Evolutionary conservation across 2,888 invertebrate genomes (phyloP), one percentile per base, ranked within the genome.

Genomic region (Saturnia pavonia): DNA sequence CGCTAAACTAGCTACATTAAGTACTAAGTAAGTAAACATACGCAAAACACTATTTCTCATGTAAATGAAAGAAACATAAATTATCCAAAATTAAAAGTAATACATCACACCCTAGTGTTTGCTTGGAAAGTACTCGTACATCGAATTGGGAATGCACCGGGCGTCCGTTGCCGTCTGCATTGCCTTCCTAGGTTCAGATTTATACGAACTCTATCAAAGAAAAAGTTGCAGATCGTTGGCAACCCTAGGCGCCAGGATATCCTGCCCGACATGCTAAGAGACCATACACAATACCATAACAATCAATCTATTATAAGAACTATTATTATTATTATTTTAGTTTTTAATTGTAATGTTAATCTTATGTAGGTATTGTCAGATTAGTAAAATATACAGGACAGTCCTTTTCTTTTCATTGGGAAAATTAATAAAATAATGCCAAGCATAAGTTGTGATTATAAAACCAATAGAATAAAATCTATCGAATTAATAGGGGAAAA

Each of bases 181-280:
- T 85, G 88, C 83, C 82, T 82, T 79, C 84, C 84, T 86, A 81
- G 81, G 81, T 77, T 83, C 83, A 85, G 88, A 92, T 92, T 91
- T 92, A 92, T 92, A 82, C 80, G 82, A 89, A 90, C 88, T 91
- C 89, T 91, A 91, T 91, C 91, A 91, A 91, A 90, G 91, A 91
- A 91, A 90, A 91, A 90, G 84, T 91, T 90, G 88, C 88, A 88
- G 83, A 82, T 80, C 75, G 80, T 84, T 89, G 89, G 90, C 91
- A 91, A 90, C 88, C 88, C 85, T 82, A 87, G 85, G 85, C 86
- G 85, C 83, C 84, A 82, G 83, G 84, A 87, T 84, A 87, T 79
- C 78, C 79, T 77, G 73, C 76, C 71, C 57, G 67, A 34, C 40
- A 34, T 68, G 45, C 40, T 71, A 51, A 71, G 42, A 65, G 48